These are phyloP conservation scores for Tamias sibiricus DNA, from an alignment of 2,113 vertebrate genomes.

Conservation along the genomic window DNA sequence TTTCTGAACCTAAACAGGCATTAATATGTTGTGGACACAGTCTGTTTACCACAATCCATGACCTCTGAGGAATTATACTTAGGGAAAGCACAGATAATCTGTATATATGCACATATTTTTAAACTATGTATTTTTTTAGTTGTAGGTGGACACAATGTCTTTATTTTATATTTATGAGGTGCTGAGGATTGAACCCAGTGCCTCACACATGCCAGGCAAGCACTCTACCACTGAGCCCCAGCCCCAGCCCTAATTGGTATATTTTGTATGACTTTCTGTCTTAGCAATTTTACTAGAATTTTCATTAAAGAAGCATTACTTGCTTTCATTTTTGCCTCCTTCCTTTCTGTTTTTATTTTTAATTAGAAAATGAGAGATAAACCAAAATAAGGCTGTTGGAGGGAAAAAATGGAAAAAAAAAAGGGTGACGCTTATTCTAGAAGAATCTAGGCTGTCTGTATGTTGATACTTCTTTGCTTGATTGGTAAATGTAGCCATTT, in stretches of 20 bases:
- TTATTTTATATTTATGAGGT: too few species aligned
- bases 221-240: too few species aligned
- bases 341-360: not conserved
- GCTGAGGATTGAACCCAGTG: too few species aligned
- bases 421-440: not conserved
- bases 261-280: not conserved
- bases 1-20: not conserved
- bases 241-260: not conserved
- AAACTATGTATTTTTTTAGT: too few species aligned
- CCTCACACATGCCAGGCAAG: too few species aligned
- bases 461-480: too few species aligned
- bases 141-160: too few species aligned
- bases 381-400: not conserved
- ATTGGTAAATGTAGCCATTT: not conserved
- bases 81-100: not conserved
- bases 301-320: not conserved
- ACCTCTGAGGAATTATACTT: not conserved
- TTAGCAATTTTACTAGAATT: not conserved
- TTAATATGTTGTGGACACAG: not conserved
- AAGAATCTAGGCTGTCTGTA: not conserved
- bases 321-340: not conserved
- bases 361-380: not conserved
- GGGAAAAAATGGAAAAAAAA: not conserved
- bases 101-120: not conserved
- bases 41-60: not conserved